Evolutionary conservation across 2,888 invertebrate species (phyloP).

Genomic region (Lottia gigantea): DNA sequence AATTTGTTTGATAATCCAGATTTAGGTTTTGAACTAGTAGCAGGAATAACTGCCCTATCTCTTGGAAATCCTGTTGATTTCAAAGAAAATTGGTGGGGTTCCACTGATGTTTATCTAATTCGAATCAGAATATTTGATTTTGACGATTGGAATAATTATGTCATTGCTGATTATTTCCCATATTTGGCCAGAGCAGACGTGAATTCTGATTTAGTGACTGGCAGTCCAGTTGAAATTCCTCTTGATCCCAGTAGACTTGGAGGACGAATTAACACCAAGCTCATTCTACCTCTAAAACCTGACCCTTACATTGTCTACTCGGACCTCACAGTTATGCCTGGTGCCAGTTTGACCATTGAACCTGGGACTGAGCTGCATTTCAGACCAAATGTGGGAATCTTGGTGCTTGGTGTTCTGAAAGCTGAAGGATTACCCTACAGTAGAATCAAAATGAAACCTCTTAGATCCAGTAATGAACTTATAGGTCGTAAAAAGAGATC

Average conservation of each 20-base stretch:
- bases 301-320: slow-evolving; percentile 73
- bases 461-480: slow-evolving; percentile 15
- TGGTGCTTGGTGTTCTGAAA: slow-evolving; percentile 89
- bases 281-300: slow-evolving; percentile 43
- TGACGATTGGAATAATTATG: slow-evolving; percentile 99
- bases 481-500: not conserved
- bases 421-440: slow-evolving; percentile 77
- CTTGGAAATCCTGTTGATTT: slow-evolving; percentile 89
- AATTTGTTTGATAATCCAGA: slow-evolving; percentile 82
- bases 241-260: slow-evolving; percentile 57
- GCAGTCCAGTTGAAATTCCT: slow-evolving; percentile 39
- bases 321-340: slow-evolving; percentile 98
- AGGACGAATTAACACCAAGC: slow-evolving; percentile 74
- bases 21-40: slow-evolving; percentile 85
- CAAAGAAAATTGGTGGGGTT: slow-evolving; percentile 97
- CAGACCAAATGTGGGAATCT: slow-evolving; percentile 92
- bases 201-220: slow-evolving; percentile 46
- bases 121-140: slow-evolving; percentile 92
- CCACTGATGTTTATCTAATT: slow-evolving; percentile 79
- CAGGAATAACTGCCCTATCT: slow-evolving; percentile 86
- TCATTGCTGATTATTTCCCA: slow-evolving; percentile 89
- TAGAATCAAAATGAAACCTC: slow-evolving; percentile 48
- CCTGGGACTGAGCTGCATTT: slow-evolving; percentile 93
- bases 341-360: slow-evolving; percentile 84
- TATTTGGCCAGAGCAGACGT: slow-evolving; percentile 76